Evolutionary conservation across 1,140 invertebrate genomes (phyloP).

Genomic region (Hycleus cichorii): DNA sequence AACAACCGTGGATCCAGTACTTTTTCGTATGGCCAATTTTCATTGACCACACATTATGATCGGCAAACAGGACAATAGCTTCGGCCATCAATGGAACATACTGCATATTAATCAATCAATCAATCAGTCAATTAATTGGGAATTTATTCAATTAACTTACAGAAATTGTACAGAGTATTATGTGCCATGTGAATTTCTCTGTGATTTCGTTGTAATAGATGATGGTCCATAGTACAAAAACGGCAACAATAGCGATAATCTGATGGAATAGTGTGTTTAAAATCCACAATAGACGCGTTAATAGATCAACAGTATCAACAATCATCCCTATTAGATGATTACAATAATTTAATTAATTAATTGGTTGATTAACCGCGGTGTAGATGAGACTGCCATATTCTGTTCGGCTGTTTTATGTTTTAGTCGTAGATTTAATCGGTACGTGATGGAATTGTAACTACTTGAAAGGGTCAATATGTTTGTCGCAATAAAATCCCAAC

Average conservation of each 20-base stretch:
- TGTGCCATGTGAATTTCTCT: conserved; percentile 6
- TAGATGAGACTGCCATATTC: too few species aligned
- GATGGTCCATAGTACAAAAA: conserved; percentile 3
- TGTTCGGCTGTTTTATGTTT: too few species aligned
- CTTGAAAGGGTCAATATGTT: too few species aligned
- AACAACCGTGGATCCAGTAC: conserved; percentile 7
- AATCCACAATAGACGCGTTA: background rate
- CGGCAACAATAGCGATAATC: background rate
- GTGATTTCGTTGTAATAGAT: background rate
- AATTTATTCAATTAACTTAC: conserved; percentile 1
- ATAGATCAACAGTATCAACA: too few species aligned
- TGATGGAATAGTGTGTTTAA: conserved; percentile 11
- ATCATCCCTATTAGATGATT: too few species aligned
- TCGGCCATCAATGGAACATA: conserved; percentile 11
- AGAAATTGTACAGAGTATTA: background rate
- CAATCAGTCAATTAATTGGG: background rate
- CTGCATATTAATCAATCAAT: conserved; percentile 1
- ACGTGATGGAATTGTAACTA: too few species aligned
- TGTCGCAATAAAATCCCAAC: too few species aligned
- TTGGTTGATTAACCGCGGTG: too few species aligned
- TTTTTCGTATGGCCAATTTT: background rate
- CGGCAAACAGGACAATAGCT: conserved; percentile 5
- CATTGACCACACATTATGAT: background rate
- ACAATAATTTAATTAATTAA: too few species aligned
- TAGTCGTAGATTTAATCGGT: too few species aligned